phyloP scores from a whole-genome alignment of 1,140 invertebrate species.

The Gonioctena quinquepunctata region DNA sequence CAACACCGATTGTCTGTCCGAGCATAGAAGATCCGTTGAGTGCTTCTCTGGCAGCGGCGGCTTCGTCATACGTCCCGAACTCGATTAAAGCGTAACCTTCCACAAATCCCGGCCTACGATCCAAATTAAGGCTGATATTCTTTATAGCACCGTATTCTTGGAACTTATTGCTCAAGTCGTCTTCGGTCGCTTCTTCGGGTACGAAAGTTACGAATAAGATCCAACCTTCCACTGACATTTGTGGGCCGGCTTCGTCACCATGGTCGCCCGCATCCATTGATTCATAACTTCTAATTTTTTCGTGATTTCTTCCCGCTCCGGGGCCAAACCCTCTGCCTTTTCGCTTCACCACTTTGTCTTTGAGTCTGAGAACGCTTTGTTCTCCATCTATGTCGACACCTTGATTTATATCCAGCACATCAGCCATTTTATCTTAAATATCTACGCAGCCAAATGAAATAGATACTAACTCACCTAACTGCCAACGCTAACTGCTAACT shows the following conservation, averaged over 20 bases:
- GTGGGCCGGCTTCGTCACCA: constrained; percentile 70
- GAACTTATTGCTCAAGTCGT: constrained; percentile 96
- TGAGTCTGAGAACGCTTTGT: constrained; percentile 85
- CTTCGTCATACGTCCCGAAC: constrained; percentile 96
- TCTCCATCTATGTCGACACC: constrained; percentile 68
- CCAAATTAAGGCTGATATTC: constrained; percentile 95
- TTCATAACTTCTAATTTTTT: constrained; percentile 82
- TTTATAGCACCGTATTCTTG: constrained; percentile 98
- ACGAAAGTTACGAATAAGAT: constrained; percentile 97
- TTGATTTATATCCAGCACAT: constrained; percentile 65
- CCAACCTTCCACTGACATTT: constrained; percentile 90
- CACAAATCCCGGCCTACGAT: constrained; percentile 94
- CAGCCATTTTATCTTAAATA: constrained; percentile 57
- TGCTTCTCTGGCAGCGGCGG: constrained; percentile 86
- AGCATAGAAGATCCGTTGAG: constrained; percentile 89
- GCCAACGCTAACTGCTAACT: too few relatives aligned
- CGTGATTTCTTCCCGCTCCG: constrained; percentile 69
- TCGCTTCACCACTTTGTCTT: constrained; percentile 92
- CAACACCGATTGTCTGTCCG: constrained; percentile 89
- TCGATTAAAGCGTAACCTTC: constrained; percentile 96
- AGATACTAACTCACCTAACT: too few relatives aligned
- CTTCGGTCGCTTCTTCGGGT: constrained; percentile 97
- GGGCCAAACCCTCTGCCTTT: constrained; percentile 92
- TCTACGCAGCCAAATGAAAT: too few relatives aligned
- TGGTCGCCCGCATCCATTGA: constrained; percentile 81